These are phyloP conservation scores for Hyposoter didymator DNA, from an alignment of 2,888 invertebrate species.

Conservation along the genomic window DNA sequence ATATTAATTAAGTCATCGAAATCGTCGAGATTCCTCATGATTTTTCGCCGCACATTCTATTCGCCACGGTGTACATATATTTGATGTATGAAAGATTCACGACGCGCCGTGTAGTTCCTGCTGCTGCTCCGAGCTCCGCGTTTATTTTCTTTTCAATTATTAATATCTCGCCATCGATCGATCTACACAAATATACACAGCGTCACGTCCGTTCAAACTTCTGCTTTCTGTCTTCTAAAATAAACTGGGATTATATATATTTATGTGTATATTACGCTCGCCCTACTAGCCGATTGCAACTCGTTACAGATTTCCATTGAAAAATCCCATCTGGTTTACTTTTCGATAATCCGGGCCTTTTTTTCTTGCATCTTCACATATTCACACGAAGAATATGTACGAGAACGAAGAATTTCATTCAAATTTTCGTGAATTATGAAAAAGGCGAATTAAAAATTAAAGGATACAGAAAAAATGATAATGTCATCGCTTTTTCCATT, in stretches of 20 bases:
- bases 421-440: not conserved
- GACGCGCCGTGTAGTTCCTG: not conserved
- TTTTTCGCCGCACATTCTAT: not conserved
- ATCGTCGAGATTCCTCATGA: not conserved
- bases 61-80: not conserved
- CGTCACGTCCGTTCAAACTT: slow-evolving; percentile 6
- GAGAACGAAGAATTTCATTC: not conserved
- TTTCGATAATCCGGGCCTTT: slow-evolving; percentile 16
- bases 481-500: no score
- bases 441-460: not conserved
- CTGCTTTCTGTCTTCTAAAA: slow-evolving; percentile 9
- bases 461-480: not conserved
- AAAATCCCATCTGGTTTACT: slow-evolving; percentile 9
- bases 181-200: not conserved
- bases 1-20: not conserved
- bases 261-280: not conserved
- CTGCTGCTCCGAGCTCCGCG: not conserved
- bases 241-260: slow-evolving; percentile 2
- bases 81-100: not conserved
- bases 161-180: not conserved
- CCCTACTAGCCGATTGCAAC: slow-evolving; percentile 5
- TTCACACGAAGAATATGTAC: not conserved
- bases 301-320: slow-evolving; percentile 4
- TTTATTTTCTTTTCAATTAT: slow-evolving; percentile 16
- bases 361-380: slow-evolving; percentile 41